Evolutionary conservation across 2,113 vertebrate genomes (phyloP).

Genomic region (Tragelaphus imberbis): DNA sequence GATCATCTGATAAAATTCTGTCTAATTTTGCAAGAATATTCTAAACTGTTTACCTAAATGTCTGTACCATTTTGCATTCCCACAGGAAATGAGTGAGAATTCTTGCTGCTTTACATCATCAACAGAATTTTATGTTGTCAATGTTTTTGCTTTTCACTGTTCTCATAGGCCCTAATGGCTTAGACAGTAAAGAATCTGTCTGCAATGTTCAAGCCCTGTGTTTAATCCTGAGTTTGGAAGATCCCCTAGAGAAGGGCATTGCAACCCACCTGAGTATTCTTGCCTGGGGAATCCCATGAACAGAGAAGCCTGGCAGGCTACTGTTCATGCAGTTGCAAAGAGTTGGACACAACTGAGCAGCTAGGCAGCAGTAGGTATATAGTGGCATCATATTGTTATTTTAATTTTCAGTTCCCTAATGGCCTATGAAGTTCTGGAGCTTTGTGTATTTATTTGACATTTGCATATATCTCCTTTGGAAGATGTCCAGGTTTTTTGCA

Average conservation of each 20-base stretch:
- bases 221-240: background rate
- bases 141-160: background rate
- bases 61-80: background rate
- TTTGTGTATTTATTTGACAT: background rate
- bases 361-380: background rate
- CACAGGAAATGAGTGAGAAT: background rate
- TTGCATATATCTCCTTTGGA: background rate
- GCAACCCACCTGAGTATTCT: background rate
- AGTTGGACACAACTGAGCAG: background rate
- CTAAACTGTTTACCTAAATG: background rate
- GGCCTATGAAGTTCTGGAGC: background rate
- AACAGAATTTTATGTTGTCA: background rate
- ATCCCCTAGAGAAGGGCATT: background rate
- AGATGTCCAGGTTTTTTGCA: background rate
- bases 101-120: background rate
- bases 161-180: background rate
- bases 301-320: rapidly evolving
- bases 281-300: background rate
- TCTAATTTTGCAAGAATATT: background rate
- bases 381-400: background rate
- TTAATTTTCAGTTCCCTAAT: background rate
- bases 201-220: background rate
- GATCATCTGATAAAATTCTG: background rate
- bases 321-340: background rate
- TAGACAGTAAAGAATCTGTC: background rate